Evolutionary conservation across 92 coral and sea anemone genomes (phyloP), one percentile per base, ranked within the genome.

Genomic region (Paragorgia papillata): DNA sequence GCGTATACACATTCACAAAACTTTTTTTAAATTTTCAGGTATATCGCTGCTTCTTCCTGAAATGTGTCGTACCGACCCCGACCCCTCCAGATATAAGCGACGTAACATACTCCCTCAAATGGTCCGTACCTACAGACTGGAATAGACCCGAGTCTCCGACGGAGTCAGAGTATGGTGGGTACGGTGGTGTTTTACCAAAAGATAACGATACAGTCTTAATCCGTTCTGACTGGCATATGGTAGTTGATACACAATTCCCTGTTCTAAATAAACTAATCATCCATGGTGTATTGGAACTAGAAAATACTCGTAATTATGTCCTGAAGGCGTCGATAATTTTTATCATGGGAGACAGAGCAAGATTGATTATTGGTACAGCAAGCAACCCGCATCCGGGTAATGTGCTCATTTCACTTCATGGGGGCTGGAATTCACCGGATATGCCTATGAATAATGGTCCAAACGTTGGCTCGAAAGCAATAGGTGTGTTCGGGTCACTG

Each of bases 91-190:
- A 87, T 0, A 88, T 86, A 73, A 82, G 84, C 37, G 66, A 89
- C 48, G 89, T 91, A 7, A 30, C 75, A 37, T 66, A 81, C 49
- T 76, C 62, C 86, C 88, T 89, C 20, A 85, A 32, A 41, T 92
- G 97, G 97, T 92, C 97, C n/a, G 91, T 84, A 66, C 76, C 87
- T 18, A 89, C 83, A 64, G 82, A 86, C 80, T 92, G 97, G 97
- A 89, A 89, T 29, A 89, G 90, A 27, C 43, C 77, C 24, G 77
- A 70, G 26, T 50, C 77, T 1, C 77, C 77, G 30, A 82, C 97
- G 2, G 88, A 75, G 20, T 76, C 79, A 34, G 89, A 89, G 15
- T 89, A 89, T 53, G 97, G 97, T 19, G 97, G 97, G 3, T 71
- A 92, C 73, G 88, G 82, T 81, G 90, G 90, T 62, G 80, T 76